Evolutionary conservation across 1,140 invertebrate species (phyloP).

Genomic region (Brachionus paranguensis): DNA sequence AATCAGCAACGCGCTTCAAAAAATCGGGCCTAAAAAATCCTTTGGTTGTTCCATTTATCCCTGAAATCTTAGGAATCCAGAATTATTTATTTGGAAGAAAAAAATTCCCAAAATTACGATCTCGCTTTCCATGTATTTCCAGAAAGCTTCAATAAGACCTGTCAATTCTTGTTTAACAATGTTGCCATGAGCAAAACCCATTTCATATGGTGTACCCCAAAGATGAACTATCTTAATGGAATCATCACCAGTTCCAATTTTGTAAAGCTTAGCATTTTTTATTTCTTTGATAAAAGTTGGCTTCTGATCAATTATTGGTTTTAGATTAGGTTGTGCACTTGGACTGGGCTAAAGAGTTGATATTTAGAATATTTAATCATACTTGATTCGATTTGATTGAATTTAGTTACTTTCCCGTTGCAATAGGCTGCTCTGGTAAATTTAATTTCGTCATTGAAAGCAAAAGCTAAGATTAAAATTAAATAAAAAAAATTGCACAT

Average conservation of each 20-base stretch:
- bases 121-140: conserved; percentile 46
- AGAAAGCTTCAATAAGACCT: conserved; percentile 43
- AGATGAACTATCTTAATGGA: conserved; percentile 45
- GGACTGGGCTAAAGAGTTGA: conserved; percentile 43
- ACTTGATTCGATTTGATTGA: background rate
- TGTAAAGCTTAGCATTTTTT: conserved; percentile 45
- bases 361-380: background rate
- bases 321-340: conserved; percentile 44
- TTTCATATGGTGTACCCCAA: conserved; percentile 47
- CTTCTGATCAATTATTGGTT: conserved; percentile 43
- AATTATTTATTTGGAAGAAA: background rate
- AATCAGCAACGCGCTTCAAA: conserved; percentile 44
- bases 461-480: background rate
- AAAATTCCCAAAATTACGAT: conserved; percentile 40
- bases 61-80: conserved; percentile 41
- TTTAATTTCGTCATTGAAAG: background rate
- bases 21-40: conserved; percentile 45
- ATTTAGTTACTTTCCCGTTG: conserved; percentile 26
- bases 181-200: conserved; percentile 46
- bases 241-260: conserved; percentile 44
- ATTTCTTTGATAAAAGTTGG: conserved; percentile 43
- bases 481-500: background rate
- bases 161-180: conserved; percentile 42
- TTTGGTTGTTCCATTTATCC: conserved; percentile 44
- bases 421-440: background rate